Base-by-base conservation (phyloP, 2,113 vertebrate species). In the Thunnus thynnus region DNA sequence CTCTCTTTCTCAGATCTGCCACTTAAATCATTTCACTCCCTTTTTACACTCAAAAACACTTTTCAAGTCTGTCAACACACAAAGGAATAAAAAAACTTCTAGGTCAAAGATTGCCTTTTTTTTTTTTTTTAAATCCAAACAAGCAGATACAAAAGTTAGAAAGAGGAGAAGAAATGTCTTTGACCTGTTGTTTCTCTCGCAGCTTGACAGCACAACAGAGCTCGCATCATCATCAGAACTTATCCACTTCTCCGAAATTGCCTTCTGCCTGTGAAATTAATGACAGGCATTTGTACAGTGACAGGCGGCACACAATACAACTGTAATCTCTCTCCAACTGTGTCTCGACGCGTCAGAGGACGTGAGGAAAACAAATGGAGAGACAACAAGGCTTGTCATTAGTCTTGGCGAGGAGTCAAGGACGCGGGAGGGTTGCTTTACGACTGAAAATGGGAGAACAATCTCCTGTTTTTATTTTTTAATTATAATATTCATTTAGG, bases 251-350 rank as follows among this genome's bases (percentile, higher is more conserved):
- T 88, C 85, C 20, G 72, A 89, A 91, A 93, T 93, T 89, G 90
- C 90, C 90, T 85, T 75, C 88, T 75, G 88, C 83, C 84, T 66
- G 72, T 75, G 76, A 87, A 94, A 92, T 93, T 89, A 94, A 93
- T 93, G 90, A 90, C 54, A 16, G 76, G 78, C 91, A 89, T 94
- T 92, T 91, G 90, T 86, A 84, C 84, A 73, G 83, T 86, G 92
- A 93, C 91, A 93, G 87, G 79, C 85, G 55, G 86, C 85, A 68
- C 83, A 86, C 82, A 84, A 69, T 90, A 83, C 90, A 91, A 89
- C 85, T 84, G 89, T 92, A 92, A 92, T 94, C 89, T 93, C 88
- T 85, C 86, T 86, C 83, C 78, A 61, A 82, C 83, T 85, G 88
- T 74, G 85, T 81, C 46, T 57, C 41, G 30, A 62, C 27, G 50